Percentiles rank a stretch among this genome's conserved stretches.
Conservation (phyloP, 1,140 invertebrate species). For the Apis laboriosa region DNA sequence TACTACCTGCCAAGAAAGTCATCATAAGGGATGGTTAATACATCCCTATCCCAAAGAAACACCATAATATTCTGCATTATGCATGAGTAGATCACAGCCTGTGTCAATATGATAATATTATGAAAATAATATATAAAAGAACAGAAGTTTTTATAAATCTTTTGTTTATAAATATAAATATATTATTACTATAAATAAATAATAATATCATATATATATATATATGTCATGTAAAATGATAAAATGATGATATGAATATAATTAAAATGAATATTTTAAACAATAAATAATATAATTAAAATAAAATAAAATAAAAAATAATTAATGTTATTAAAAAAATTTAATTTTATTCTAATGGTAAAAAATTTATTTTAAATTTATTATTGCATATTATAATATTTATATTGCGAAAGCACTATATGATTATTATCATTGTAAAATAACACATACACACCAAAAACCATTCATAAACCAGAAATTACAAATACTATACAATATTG, state of each 20-base stretch:
- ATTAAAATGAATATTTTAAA: slow-evolving; percentile 1
- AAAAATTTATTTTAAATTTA: slow-evolving; percentile 10
- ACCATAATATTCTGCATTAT: slow-evolving; percentile 87
- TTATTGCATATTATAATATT: not conserved
- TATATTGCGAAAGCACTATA: slow-evolving; percentile 11
- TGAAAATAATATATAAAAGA: slow-evolving; percentile 8
- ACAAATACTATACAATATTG: not conserved
- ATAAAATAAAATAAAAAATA: not conserved
- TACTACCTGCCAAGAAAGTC: slow-evolving; percentile 92
- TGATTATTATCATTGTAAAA: slow-evolving; percentile 25
- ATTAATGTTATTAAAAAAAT: not conserved
- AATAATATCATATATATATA: not conserved
- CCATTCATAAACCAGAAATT: slow-evolving; percentile 24
- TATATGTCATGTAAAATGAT: not conserved
- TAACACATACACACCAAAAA: slow-evolving; percentile 27
- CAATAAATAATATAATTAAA: slow-evolving; percentile 18
- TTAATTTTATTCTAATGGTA: not conserved
- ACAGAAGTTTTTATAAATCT: slow-evolving; percentile 25
- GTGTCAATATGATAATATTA: slow-evolving; percentile 61
- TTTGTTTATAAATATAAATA: not conserved
- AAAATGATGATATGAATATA: no score
- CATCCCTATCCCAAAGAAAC: slow-evolving; percentile 92
- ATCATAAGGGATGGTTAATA: slow-evolving; percentile 88
- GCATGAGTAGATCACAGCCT: slow-evolving; percentile 87
- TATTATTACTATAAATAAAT: not conserved